phyloP scores from a whole-genome alignment of 2,113 vertebrate genomes.

The Falcunculus frontatus region DNA sequence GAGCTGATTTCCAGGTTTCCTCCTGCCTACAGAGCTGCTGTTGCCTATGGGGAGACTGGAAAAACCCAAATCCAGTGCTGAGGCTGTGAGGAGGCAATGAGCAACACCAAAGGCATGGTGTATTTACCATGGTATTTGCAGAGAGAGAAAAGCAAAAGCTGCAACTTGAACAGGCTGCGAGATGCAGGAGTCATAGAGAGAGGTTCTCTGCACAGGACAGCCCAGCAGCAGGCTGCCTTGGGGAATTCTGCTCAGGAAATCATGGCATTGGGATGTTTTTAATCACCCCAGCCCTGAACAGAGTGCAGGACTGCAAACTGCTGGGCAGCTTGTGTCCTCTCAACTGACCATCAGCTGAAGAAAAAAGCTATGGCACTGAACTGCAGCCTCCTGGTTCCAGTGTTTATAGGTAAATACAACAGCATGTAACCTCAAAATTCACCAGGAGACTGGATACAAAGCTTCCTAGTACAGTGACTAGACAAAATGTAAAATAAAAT shows the following conservation, averaged over 20 bases:
- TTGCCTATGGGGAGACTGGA: no score
- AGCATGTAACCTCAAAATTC: not conserved
- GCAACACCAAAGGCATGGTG: rapidly evolving
- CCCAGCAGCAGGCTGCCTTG: not conserved
- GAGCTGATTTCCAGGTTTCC: not conserved
- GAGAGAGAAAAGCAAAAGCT: not conserved
- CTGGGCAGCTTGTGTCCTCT: not conserved
- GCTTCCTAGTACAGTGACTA: not conserved
- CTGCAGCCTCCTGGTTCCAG: not conserved
- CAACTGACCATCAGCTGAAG: not conserved
- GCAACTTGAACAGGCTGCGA: not conserved
- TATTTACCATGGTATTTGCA: rapidly evolving
- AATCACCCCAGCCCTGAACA: not conserved
- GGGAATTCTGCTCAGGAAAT: not conserved
- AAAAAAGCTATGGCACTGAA: not conserved
- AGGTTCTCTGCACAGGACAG: not conserved
- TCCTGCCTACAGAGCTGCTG: not conserved
- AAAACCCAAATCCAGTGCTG: rapidly evolving
- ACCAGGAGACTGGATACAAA: not conserved
- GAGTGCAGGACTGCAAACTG: not conserved
- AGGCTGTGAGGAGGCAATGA: not conserved
- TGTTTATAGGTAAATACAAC: not conserved
- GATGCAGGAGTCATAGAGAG: rapidly evolving
- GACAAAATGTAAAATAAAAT: not conserved
- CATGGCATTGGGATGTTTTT: rapidly evolving